Conservation (phyloP, 2,888 invertebrate genomes). For the Aspidiotus destructor region DNA sequence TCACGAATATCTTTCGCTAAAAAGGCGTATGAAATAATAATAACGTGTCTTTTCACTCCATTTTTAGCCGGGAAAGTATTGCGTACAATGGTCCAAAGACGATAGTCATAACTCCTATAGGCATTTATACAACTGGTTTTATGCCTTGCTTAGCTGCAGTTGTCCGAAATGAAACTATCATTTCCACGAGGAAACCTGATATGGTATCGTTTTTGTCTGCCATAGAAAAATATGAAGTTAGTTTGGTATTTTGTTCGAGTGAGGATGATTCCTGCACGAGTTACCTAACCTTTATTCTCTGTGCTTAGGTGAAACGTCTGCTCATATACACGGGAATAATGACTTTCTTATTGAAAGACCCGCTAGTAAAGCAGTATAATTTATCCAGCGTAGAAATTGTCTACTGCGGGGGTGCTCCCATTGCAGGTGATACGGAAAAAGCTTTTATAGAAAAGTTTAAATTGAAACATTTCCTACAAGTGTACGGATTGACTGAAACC, state of each 20-base stretch:
- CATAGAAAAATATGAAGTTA: conserved; percentile 50
- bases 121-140: too few relatives aligned
- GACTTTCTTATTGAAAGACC: conserved; percentile 55
- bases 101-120: too few relatives aligned
- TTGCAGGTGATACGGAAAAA: conserved; percentile 38
- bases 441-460: conserved; percentile 19
- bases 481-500: conserved; percentile 37
- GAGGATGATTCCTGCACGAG: too few relatives aligned
- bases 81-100: too few relatives aligned
- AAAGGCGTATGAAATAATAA: too few relatives aligned
- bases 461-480: conserved; percentile 29
- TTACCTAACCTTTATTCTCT: too few relatives aligned
- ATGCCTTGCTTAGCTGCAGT: not conserved
- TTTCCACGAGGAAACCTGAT: conserved; percentile 64
- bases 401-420: conserved; percentile 45
- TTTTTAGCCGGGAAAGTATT: too few relatives aligned
- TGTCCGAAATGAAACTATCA: conserved; percentile 48
- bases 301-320: too few relatives aligned
- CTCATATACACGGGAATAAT: conserved; percentile 49
- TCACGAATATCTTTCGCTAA: too few relatives aligned
- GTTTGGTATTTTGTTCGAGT: not conserved
- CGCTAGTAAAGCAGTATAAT: conserved; percentile 44
- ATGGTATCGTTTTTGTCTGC: conserved; percentile 56
- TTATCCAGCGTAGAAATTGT: conserved; percentile 42
- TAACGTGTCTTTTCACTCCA: too few relatives aligned